A percentile compares a stretch with the other conserved stretches of the same genome.
Conservation (phyloP, 2,113 vertebrate genomes). For the Pantherophis guttatus region DNA sequence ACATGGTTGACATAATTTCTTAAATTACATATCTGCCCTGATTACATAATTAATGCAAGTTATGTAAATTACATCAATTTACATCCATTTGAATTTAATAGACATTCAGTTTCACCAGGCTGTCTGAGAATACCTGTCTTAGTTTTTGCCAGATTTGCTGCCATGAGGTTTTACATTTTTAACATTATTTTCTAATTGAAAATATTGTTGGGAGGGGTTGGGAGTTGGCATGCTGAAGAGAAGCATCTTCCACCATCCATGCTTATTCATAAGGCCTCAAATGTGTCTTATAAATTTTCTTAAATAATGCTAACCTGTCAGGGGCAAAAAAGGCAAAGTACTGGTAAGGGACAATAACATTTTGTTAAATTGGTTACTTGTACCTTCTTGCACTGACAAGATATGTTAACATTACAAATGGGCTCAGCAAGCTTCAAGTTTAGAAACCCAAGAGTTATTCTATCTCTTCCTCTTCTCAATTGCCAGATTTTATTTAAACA, state of each 20-base stretch:
- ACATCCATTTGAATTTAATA: background rate
- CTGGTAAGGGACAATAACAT: background rate
- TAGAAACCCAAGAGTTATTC: background rate
- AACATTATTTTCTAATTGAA: background rate
- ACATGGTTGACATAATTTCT: background rate
- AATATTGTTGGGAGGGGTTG: background rate
- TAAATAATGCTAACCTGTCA: background rate
- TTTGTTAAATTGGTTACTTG: background rate
- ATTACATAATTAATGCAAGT: background rate
- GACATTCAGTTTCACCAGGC: background rate
- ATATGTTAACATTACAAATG: background rate
- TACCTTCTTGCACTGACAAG: background rate
- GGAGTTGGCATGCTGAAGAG: background rate
- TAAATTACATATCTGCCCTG: background rate
- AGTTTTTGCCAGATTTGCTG: background rate
- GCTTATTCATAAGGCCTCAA: background rate
- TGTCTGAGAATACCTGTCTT: background rate
- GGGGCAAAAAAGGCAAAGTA: background rate
- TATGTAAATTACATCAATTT: background rate
- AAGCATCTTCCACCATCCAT: background rate
- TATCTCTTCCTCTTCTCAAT: background rate
- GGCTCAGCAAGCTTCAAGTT: background rate
- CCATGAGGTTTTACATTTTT: background rate
- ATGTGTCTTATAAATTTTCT: background rate
- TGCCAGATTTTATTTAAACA: background rate